phyloP scores from a whole-genome alignment of 2,888 invertebrate genomes.

The Euproctis similis region DNA sequence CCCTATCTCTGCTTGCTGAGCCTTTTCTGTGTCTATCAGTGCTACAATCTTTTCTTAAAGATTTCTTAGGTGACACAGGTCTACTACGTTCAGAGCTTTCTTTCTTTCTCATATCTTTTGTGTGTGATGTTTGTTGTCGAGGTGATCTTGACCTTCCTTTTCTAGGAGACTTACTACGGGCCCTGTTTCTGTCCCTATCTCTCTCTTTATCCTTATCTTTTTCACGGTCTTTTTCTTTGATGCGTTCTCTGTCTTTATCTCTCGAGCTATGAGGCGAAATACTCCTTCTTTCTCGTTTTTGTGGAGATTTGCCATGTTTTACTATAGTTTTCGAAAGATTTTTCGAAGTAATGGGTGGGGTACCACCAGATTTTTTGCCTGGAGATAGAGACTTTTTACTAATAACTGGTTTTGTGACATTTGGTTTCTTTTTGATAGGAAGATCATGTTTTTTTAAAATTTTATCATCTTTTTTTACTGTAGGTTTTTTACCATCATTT shows the following conservation, averaged over 20 bases:
- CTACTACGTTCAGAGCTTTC: conserved; percentile 68
- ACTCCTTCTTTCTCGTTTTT: conserved; percentile 59
- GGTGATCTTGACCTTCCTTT: conserved; percentile 66
- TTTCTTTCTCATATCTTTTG: conserved; percentile 60
- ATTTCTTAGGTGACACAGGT: conserved; percentile 68
- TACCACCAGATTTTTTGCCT: conserved; percentile 68
- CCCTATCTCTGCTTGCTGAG: conserved; percentile 67
- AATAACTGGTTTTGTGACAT: conserved; percentile 45
- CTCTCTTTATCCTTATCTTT: conserved; percentile 66
- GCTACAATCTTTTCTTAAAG: conserved; percentile 55
- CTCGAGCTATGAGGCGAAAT: conserved; percentile 56
- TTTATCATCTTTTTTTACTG: conserved; percentile 60
- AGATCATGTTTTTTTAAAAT: conserved; percentile 53
- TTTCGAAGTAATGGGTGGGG: conserved; percentile 67
- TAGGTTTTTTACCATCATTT: conserved; percentile 59
- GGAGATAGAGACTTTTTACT: conserved; percentile 70
- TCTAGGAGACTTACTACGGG: conserved; percentile 64
- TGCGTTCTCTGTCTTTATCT: conserved; percentile 67
- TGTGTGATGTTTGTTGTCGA: conserved; percentile 43
- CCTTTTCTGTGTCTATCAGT: conserved; percentile 58
- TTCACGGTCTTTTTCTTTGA: conserved; percentile 57
- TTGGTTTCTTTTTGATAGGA: conserved; percentile 45
- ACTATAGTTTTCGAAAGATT: conserved; percentile 47
- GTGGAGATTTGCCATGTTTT: conserved; percentile 66
- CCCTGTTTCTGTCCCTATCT: conserved; percentile 69